Conservation (phyloP, 2,888 invertebrate species). For the Cheilosia vernalis region DNA sequence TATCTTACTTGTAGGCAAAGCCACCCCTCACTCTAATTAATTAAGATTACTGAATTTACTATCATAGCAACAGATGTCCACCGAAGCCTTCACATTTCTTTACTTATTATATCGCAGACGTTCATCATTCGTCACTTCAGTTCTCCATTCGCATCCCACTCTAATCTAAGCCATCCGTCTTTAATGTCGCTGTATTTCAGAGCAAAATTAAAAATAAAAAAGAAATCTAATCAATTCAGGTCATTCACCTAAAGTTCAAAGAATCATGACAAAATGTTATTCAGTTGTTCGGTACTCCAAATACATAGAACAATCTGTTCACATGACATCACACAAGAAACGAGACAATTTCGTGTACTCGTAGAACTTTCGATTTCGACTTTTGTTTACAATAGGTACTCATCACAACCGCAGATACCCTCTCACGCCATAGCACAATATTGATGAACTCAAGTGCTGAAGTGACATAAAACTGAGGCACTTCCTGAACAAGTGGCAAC, state of each 20-base stretch:
- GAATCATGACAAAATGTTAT: no score
- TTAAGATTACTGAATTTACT: no score
- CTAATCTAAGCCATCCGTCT: no score
- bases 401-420: not conserved
- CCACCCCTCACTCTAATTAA: no score
- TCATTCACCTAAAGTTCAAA: not conserved
- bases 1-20: no score
- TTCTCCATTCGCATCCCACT: no score
- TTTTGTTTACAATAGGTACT: not conserved
- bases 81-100: no score
- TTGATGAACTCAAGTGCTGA: not conserved
- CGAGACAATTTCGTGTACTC: not conserved
- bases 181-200: no score
- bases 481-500: not conserved
- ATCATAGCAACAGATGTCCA: no score
- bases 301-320: not conserved
- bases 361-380: not conserved
- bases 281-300: not conserved
- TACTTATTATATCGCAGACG: no score
- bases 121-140: no score
- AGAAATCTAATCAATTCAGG: not conserved
- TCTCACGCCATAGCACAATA: not conserved
- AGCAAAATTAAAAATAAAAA: not conserved
- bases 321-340: not conserved
- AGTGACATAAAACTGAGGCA: not conserved